A percentile compares a stretch with the other conserved stretches of the same genome.
phyloP scores from a whole-genome alignment of 2,113 vertebrate species.

The Aix galericulata region DNA sequence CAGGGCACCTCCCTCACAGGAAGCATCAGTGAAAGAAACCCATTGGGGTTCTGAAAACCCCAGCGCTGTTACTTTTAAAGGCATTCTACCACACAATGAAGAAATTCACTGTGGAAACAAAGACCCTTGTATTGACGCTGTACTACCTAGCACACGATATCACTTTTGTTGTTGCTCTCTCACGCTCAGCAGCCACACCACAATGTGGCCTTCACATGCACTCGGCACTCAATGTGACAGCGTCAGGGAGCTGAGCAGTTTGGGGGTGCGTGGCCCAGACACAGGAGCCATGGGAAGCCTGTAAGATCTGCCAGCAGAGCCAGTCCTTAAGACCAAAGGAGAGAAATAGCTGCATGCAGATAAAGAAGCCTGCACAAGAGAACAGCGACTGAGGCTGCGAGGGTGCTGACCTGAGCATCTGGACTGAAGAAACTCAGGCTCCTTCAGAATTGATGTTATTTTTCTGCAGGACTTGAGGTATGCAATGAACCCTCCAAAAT shows the following conservation, averaged over 20 bases:
- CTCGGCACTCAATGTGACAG: neutral
- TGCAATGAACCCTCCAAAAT: neutral
- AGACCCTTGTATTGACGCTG: neutral
- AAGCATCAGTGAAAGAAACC: accelerated
- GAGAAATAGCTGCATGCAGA: neutral
- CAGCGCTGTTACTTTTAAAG: neutral
- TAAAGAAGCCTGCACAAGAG: neutral
- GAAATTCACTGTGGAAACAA: neutral
- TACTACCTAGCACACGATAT: accelerated
- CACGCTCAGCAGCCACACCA: neutral
- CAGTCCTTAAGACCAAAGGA: neutral
- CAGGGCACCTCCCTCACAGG: neutral
- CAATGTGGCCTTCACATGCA: accelerated
- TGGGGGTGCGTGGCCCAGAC: neutral
- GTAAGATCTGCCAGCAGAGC: neutral
- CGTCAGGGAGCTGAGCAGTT: neutral
- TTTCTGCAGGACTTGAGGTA: neutral
- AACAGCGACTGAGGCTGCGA: neutral
- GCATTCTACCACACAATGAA: accelerated
- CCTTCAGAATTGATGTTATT: neutral
- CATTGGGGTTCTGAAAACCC: neutral
- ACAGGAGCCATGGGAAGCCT: neutral
- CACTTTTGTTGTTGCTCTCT: neutral
- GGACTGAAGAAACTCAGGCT: neutral
- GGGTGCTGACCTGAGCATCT: neutral